Evolutionary conservation across 2,113 vertebrate species (phyloP), one percentile per base, ranked within the genome.

Genomic region (Micronycteris hirsuta): DNA sequence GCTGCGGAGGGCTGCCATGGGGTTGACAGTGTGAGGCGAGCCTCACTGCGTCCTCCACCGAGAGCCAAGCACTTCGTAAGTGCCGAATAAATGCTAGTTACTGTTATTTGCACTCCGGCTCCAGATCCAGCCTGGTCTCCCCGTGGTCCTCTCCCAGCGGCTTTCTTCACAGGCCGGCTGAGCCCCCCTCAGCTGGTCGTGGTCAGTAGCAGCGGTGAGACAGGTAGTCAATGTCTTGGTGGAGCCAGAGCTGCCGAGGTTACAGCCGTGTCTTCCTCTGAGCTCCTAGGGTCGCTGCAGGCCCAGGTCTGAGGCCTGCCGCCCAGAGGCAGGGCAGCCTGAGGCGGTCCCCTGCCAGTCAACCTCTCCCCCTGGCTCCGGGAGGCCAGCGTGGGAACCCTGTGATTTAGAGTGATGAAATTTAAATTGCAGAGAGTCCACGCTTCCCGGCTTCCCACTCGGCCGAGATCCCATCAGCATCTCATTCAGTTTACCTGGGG

Each of bases 351-450:
- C 77, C 94, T 71, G 92, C 88, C 92, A 87, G 77, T 95, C 97
- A 70, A 2, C 49, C 49, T 71, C 91, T 95, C 65, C 28, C 86
- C 68, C 89, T 54, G 68, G 88, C 92, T 93, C 63, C 7, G 0
- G 85, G 77, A 91, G 84, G 76, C 92, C 0, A 3, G 77, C 63
- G 1, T 9, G 15, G 0, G 63, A 89, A 20, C 68, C 83, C 94
- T 96, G 4, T 83, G 96, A 89, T 96, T 97, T 96, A 93, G 54
- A 90, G 95, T 82, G 77, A 93, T 94, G 91, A 71, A 47, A 92
- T 95, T 89, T 67, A 95, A 92, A 96, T 56, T 56, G 93, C 89
- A 91, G 91, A 36, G 67, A 86, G 86, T 63, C 86, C 70, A 2
- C 0, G 9, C 80, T 83, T 74, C 91, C 5, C 11, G 2, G 11